Evolutionary conservation across 2,888 invertebrate genomes (phyloP).

Genomic region (Apodemia duryi): DNA sequence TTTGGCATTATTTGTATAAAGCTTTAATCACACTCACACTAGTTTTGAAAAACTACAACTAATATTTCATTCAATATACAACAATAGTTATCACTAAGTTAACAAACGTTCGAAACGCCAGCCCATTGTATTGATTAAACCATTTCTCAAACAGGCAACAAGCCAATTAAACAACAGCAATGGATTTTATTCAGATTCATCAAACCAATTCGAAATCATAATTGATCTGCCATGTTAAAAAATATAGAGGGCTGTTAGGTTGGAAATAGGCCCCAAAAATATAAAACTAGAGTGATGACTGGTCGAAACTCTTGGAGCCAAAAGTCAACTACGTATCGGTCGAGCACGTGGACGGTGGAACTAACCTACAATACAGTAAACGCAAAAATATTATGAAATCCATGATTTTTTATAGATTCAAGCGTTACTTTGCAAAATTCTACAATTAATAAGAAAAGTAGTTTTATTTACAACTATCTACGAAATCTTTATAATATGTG

Average conservation of each 20-base stretch:
- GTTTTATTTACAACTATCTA: too few relatives aligned
- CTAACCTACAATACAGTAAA: conserved; percentile 45
- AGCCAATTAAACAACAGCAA: conserved; percentile 75
- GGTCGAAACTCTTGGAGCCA: conserved; percentile 65
- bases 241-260: conserved; percentile 72
- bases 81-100: conserved; percentile 32
- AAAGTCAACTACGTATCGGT: conserved; percentile 71
- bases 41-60: neutral
- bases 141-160: conserved; percentile 70
- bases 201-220: conserved; percentile 77
- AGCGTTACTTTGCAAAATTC: too few relatives aligned
- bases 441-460: too few relatives aligned
- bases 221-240: conserved; percentile 75
- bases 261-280: conserved; percentile 74
- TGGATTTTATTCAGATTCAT: conserved; percentile 78
- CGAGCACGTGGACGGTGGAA: conserved; percentile 53
- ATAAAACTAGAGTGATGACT: conserved; percentile 75
- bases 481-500: too few relatives aligned
- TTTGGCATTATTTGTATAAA: too few relatives aligned
- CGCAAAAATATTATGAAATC: conserved; percentile 21
- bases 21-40: too few relatives aligned
- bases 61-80: neutral
- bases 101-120: conserved; percentile 39
- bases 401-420: neutral
- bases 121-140: conserved; percentile 58